Percentiles rank a stretch among this genome's conserved stretches.
phyloP scores from a whole-genome alignment of 2,113 vertebrate species.

The Poeciliopsis turrubarensis region DNA sequence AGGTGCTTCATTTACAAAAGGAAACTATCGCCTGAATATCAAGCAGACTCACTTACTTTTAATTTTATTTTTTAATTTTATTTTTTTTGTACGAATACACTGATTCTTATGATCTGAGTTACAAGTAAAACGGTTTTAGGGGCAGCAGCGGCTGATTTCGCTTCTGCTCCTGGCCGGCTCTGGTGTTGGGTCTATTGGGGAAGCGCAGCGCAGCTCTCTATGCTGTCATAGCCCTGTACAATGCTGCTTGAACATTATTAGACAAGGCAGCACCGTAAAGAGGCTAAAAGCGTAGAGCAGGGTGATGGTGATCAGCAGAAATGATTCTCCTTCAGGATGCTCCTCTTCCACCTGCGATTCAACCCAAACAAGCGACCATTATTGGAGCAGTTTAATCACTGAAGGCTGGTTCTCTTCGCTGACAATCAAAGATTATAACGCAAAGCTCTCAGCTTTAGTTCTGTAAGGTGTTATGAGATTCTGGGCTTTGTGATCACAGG shows the following conservation, averaged over 20 bases:
- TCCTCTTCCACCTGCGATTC: slow-evolving; percentile 45
- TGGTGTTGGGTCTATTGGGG: slow-evolving; percentile 23
- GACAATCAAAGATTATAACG: background rate
- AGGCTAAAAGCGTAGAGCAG: slow-evolving; percentile 83
- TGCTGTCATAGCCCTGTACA: slow-evolving; percentile 86
- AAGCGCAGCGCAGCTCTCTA: slow-evolving; percentile 66
- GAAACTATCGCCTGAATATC: background rate
- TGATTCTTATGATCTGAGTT: background rate
- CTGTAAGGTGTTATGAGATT: slow-evolving; percentile 1
- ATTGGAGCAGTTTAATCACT: background rate
- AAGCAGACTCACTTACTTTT: background rate
- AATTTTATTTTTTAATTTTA: too few relatives aligned
- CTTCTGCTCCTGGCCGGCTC: background rate
- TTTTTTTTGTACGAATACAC: background rate
- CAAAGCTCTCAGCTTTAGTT: background rate
- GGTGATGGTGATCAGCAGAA: background rate
- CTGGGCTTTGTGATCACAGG: slow-evolving; percentile 43
- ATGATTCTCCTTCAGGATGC: slow-evolving; percentile 19
- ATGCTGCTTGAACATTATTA: slow-evolving; percentile 84
- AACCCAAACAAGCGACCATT: slow-evolving; percentile 22
- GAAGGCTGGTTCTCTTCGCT: background rate
- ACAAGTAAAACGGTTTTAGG: background rate
- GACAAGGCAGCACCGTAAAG: slow-evolving; percentile 87
- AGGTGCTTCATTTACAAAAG: too few relatives aligned
- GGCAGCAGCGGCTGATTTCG: background rate